Conservation (phyloP, 2,113 vertebrate species). For the Dendropsophus ebraccatus region DNA sequence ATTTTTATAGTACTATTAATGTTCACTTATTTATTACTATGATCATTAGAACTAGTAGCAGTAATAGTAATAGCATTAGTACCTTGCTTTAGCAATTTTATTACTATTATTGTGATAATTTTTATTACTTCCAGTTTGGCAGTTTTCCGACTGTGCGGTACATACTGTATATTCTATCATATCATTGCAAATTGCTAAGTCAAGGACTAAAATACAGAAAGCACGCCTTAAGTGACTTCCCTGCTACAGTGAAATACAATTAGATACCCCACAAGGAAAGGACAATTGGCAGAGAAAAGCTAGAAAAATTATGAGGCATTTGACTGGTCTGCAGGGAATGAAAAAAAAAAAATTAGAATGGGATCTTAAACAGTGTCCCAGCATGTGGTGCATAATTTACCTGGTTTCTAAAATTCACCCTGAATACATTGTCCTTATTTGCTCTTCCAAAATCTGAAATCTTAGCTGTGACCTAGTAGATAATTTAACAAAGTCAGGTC, state of each 20-base stretch:
- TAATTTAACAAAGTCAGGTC: not conserved
- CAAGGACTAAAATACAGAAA: constrained; percentile 21
- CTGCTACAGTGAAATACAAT: constrained; percentile 21
- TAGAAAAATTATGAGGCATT: constrained; percentile 17
- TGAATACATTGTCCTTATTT: constrained; percentile 29
- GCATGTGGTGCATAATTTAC: constrained; percentile 21
- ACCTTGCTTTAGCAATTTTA: too few relatives aligned
- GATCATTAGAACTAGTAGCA: too few relatives aligned
- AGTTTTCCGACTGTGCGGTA: not conserved
- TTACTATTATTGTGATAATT: too few relatives aligned
- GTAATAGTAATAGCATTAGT: too few relatives aligned
- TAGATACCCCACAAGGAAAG: constrained; percentile 34
- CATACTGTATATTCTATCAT: not conserved
- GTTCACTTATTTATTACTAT: too few relatives aligned
- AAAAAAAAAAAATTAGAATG: not conserved
- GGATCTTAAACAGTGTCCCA: constrained; percentile 5
- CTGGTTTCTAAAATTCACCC: constrained; percentile 11
- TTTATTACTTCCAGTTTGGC: not conserved
- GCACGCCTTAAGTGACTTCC: not conserved
- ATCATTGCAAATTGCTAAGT: constrained; percentile 33
- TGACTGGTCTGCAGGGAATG: constrained; percentile 22
- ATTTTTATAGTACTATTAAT: too few relatives aligned
- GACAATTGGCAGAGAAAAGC: constrained; percentile 27
- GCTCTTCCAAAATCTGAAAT: not conserved
- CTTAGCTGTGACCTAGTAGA: not conserved